Conservation (phyloP, 2,113 vertebrate species). For the Oxygymnocypris stewartii region DNA sequence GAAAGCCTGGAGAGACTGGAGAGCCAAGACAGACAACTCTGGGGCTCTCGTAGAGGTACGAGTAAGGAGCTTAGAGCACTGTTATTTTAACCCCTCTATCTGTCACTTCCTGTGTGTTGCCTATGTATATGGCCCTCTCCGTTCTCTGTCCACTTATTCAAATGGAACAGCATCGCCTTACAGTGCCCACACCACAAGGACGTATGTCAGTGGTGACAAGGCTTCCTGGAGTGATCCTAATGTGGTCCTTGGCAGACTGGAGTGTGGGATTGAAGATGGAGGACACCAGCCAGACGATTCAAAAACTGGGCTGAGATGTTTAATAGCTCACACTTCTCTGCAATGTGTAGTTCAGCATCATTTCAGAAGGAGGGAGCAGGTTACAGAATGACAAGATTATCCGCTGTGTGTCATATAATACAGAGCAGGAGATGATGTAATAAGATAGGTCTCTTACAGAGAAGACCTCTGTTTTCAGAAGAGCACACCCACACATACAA, state of each 20-base stretch:
- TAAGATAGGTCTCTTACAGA: neutral
- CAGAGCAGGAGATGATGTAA: slow-evolving; percentile 29
- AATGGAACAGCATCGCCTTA: slow-evolving; percentile 19
- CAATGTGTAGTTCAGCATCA: slow-evolving; percentile 5
- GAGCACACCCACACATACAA: slow-evolving; percentile 9
- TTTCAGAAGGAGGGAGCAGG: neutral
- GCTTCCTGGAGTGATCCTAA: neutral
- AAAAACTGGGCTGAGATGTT: neutral
- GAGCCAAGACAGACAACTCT: slow-evolving; percentile 52
- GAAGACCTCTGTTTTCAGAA: slow-evolving; percentile 39
- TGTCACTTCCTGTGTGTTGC: slow-evolving; percentile 22
- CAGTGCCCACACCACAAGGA: slow-evolving; percentile 11
- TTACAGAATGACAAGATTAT: slow-evolving; percentile 26
- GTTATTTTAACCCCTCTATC: slow-evolving; percentile 69
- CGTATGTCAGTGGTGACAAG: slow-evolving; percentile 11
- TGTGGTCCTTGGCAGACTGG: slow-evolving; percentile 9
- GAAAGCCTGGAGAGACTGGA: slow-evolving; percentile 70
- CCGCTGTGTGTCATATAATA: neutral
- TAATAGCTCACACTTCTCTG: neutral
- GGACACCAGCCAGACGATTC: neutral
- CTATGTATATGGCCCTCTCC: neutral
- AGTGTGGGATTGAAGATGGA: neutral
- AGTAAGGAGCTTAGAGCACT: slow-evolving; percentile 43
- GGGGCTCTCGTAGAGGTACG: neutral
- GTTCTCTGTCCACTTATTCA: neutral